Base-by-base conservation (phyloP, 2,113 vertebrate genomes). In the Bombycilla garrulus region DNA sequence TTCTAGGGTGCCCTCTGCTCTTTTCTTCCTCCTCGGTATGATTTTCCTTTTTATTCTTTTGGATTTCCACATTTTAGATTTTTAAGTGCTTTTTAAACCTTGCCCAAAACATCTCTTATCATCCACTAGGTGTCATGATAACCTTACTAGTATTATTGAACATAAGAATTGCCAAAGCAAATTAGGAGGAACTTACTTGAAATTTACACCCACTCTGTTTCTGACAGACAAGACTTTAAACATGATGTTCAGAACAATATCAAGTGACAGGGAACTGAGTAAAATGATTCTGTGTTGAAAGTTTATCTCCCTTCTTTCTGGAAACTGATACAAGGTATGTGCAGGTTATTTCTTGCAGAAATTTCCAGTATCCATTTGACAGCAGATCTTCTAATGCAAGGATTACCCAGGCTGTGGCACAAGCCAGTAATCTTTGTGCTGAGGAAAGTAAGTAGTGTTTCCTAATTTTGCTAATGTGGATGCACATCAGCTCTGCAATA, bases 101-200 rank as follows among this genome's bases (percentile, higher is more conserved):
- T 74, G 13, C 28, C 31, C n/a, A n/a, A 40, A 5, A 85, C 73
- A 72, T 40, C 57, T 64, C 31, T 38, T 50, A 53, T 3, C 23
- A 57, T 90, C 89, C 95, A 92, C 93, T 94, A 96, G 94, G 80
- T 95, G 87, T 94, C 95, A 95, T 5, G 18, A 26, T n/a, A 80
- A 45, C 45, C 36, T 79, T 45, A 60, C 53, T 38, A 44, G 15
- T 56, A 76, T 13, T 35, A 36, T 0, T 45, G 29, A 88, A 66
- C 5, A 35, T 23, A 61, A 51, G 60, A 58, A 36, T 2, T 14
- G 19, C 16, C 17, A 31, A 38, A 90, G 18, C 40, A 28, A 78
- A 84, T 12, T 23, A 29, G 11, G 22, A 25, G 10, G 5, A 6
- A 56, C 20, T 51, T n/a, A 31, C 35, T 26, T 40, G 24, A 58